Percentiles rank a stretch among this genome's conserved stretches.
Evolutionary conservation across 2,888 invertebrate genomes (phyloP).

Genomic region (Venusia cambrica): DNA sequence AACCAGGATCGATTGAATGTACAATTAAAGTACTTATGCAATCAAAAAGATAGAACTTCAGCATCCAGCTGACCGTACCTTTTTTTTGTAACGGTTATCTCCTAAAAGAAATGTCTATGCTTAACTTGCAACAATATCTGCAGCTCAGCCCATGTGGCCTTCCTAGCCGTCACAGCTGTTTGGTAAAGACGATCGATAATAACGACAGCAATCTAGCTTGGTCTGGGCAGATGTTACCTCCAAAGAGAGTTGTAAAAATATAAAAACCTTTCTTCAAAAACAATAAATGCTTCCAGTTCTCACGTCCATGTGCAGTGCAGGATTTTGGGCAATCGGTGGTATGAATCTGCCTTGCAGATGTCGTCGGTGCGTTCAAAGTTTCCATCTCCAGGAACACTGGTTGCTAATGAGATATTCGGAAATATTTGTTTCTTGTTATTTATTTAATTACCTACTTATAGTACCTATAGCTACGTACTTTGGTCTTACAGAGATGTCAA

Average conservation of each 20-base stretch:
- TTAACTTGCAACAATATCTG: too few species aligned
- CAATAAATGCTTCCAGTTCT: constrained; percentile 63
- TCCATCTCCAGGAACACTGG: constrained; percentile 58
- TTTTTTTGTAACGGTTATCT: too few species aligned
- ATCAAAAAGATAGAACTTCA: too few species aligned
- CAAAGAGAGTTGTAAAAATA: constrained; percentile 44
- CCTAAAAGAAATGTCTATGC: too few species aligned
- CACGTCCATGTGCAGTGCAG: constrained; percentile 72
- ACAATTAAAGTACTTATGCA: too few species aligned
- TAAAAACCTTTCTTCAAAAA: constrained; percentile 50
- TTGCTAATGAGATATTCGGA: constrained; percentile 18
- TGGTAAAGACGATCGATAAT: constrained; percentile 47
- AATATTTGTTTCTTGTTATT: constrained; percentile 4
- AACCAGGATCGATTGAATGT: too few species aligned
- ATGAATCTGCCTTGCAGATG: constrained; percentile 74
- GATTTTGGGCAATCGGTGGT: constrained; percentile 63
- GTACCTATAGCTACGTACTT: too few species aligned
- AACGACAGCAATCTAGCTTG: constrained; percentile 13
- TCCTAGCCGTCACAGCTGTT: too few species aligned
- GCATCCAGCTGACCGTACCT: too few species aligned
- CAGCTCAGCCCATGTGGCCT: too few species aligned
- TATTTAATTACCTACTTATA: too few species aligned
- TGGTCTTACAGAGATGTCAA: too few species aligned
- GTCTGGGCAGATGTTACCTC: constrained; percentile 28
- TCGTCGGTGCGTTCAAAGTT: constrained; percentile 56